Evolutionary conservation across 2,113 vertebrate species (phyloP).

Genomic region (Acanthochromis polyacanthus): DNA sequence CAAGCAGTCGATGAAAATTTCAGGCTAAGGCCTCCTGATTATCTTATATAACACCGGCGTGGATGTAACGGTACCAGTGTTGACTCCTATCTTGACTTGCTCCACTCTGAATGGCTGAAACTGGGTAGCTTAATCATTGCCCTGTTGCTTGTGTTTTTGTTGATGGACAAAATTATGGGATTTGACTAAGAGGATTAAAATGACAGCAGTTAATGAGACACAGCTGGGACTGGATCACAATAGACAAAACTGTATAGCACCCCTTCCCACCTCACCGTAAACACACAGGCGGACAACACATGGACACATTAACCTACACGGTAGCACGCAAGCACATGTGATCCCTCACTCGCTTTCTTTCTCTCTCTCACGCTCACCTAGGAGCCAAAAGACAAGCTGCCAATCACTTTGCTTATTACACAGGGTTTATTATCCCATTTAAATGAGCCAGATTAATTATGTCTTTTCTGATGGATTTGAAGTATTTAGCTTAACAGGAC

Average conservation of each 20-base stretch:
- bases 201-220: constrained; percentile 83
- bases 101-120: constrained; percentile 37
- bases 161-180: constrained; percentile 83
- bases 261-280: constrained; percentile 31
- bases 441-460: constrained; percentile 72
- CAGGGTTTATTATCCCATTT: constrained; percentile 67
- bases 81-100: constrained; percentile 36
- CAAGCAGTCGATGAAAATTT: constrained; percentile 44
- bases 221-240: constrained; percentile 80
- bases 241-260: constrained; percentile 61
- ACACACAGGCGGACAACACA: constrained; percentile 47
- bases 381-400: constrained; percentile 57
- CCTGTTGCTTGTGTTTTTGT: constrained; percentile 79
- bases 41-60: constrained; percentile 61
- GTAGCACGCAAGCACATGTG: constrained; percentile 47
- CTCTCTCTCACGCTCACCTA: constrained; percentile 39
- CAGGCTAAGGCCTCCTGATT: constrained; percentile 47
- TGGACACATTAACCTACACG: constrained; percentile 49
- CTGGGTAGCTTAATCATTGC: constrained; percentile 49
- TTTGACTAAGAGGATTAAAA: constrained; percentile 85
- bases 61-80: constrained; percentile 15
- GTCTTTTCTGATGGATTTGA: constrained; percentile 68
- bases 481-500: constrained; percentile 70
- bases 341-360: constrained; percentile 13
- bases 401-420: constrained; percentile 67